Conservation (phyloP, 2,797 vertebrate species). For the Pantherophis alleghaniensis region DNA sequence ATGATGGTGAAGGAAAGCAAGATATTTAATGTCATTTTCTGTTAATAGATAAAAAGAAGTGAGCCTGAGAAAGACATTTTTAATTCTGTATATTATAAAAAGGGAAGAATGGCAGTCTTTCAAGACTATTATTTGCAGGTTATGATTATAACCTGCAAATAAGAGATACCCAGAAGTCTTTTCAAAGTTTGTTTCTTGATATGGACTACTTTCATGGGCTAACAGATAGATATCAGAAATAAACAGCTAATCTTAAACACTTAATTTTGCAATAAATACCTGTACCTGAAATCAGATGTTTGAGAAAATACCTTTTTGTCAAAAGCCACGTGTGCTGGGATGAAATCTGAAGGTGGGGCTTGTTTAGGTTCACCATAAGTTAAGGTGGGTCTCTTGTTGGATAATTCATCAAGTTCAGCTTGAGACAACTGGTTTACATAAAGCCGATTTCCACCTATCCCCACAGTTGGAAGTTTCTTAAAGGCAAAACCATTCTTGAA, state of each 20-base stretch:
- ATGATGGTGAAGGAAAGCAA: background rate
- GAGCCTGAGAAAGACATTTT: background rate
- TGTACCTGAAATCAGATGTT: slow-evolving; percentile 48
- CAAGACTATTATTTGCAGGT: background rate
- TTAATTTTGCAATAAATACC: slow-evolving; percentile 53
- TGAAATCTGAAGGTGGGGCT: slow-evolving; percentile 67
- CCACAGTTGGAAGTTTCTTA: slow-evolving; percentile 72
- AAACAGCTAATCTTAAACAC: slow-evolving; percentile 42
- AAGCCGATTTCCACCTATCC: slow-evolving; percentile 78
- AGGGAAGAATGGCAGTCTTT: background rate
- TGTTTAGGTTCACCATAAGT: slow-evolving; percentile 67
- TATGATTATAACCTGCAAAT: background rate
- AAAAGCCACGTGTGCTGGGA: slow-evolving; percentile 85
- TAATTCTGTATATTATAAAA: background rate
- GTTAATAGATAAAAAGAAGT: background rate
- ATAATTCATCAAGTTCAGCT: slow-evolving; percentile 74
- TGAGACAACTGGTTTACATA: slow-evolving; percentile 76
- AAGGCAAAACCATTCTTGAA: slow-evolving; percentile 84
- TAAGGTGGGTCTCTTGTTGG: slow-evolving; percentile 61
- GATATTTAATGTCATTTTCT: background rate
- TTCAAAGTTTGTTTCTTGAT: background rate
- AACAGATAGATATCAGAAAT: background rate
- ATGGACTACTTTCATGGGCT: background rate
- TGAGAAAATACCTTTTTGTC: slow-evolving; percentile 89
- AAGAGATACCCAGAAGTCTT: background rate